Evolutionary conservation across 2,113 vertebrate species (phyloP).

Genomic region (Hemiscyllium ocellatum): DNA sequence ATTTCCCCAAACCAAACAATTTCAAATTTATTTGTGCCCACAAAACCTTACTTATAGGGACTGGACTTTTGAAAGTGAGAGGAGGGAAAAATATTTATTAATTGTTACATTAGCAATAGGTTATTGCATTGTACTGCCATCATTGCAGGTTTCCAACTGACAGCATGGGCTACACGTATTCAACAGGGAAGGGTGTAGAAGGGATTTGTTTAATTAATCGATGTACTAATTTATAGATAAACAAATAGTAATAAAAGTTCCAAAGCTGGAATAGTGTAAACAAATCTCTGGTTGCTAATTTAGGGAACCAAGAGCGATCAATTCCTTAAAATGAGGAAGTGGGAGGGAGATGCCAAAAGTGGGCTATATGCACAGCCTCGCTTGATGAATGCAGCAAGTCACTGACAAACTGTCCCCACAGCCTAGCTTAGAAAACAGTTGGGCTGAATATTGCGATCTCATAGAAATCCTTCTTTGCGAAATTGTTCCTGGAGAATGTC

Average conservation of each 20-base stretch:
- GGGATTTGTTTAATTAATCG: background rate
- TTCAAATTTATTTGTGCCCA: background rate
- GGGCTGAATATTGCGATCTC: slow-evolving; percentile 47
- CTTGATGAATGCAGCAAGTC: background rate
- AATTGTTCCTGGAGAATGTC: slow-evolving; percentile 95
- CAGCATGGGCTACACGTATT: background rate
- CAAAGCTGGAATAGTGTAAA: background rate
- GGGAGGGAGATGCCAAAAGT: background rate
- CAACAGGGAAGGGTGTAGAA: background rate
- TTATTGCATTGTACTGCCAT: slow-evolving; percentile 15
- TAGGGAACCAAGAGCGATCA: background rate
- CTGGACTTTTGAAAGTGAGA: background rate
- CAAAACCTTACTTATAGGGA: background rate
- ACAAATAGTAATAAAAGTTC: background rate
- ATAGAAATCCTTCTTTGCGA: slow-evolving; percentile 88
- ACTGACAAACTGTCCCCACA: background rate
- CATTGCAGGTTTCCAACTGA: background rate
- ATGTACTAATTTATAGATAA: background rate
- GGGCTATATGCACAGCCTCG: background rate
- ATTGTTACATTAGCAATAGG: background rate
- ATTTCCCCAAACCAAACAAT: background rate
- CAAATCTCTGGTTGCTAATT: background rate
- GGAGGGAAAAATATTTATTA: background rate
- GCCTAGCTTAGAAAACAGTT: slow-evolving; percentile 12
- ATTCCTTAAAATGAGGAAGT: background rate